Conservation (phyloP, 2,888 invertebrate species). For the Phrixothrix hirtus region DNA sequence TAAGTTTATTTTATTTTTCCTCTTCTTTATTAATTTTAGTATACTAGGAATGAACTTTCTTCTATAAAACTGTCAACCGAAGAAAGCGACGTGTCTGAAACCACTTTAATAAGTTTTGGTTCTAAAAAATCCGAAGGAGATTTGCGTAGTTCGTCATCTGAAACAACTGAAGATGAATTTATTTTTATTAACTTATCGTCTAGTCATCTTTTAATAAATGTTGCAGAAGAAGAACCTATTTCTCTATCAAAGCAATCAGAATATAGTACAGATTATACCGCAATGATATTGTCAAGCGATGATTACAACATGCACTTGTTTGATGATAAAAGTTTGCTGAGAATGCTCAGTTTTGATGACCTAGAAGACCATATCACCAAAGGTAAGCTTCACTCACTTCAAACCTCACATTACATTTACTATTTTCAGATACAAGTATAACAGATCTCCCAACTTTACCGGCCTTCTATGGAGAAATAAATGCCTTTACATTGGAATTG, state of each 20-base stretch:
- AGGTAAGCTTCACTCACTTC: background rate
- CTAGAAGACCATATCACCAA: constrained; percentile 1
- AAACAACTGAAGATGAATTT: constrained; percentile 38
- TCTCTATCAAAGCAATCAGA: too few relatives aligned
- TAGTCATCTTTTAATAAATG: too few relatives aligned
- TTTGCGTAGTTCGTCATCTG: constrained; percentile 9
- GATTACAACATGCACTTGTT: constrained; percentile 33
- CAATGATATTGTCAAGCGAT: constrained; percentile 24
- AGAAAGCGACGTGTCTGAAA: too few relatives aligned
- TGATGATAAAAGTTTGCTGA: constrained; percentile 11
- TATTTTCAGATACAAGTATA: constrained; percentile 4
- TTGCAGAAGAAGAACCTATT: too few relatives aligned
- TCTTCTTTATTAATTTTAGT: too few relatives aligned
- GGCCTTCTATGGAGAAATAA: constrained; percentile 54
- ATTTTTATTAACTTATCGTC: constrained; percentile 42
- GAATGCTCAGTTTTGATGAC: constrained; percentile 8
- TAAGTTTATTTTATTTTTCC: too few relatives aligned
- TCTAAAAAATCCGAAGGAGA: too few relatives aligned
- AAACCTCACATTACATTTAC: background rate
- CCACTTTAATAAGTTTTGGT: too few relatives aligned
- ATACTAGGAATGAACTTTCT: too few relatives aligned
- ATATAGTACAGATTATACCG: constrained; percentile 26
- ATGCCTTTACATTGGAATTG: constrained; percentile 67
- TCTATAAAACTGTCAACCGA: too few relatives aligned
- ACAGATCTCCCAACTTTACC: constrained; percentile 3